These are phyloP conservation scores for Callipepla californica DNA, from an alignment of 2,113 vertebrate species.

Conservation along the genomic window DNA sequence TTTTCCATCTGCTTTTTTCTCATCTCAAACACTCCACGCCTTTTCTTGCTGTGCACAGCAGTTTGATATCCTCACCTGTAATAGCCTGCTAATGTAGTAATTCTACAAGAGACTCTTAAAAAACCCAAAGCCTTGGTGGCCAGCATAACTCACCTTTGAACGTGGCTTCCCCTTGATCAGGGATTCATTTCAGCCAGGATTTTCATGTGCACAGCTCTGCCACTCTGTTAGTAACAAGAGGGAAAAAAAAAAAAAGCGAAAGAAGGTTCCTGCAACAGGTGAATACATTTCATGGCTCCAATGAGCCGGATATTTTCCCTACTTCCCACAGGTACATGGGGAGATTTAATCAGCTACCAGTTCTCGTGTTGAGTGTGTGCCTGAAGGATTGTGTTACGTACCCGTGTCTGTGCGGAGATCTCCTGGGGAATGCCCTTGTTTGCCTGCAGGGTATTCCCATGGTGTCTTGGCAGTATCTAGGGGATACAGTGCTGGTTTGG, in stretches of 20 bases:
- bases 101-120: slow-evolving; percentile 38
- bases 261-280: slow-evolving; percentile 27
- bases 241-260: neutral
- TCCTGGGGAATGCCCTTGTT: neutral
- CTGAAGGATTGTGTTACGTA: neutral
- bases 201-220: slow-evolving; percentile 17
- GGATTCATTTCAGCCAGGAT: slow-evolving; percentile 55
- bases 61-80: slow-evolving; percentile 10
- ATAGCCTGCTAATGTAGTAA: slow-evolving; percentile 15
- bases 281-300: neutral
- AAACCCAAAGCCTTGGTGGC: slow-evolving; percentile 19
- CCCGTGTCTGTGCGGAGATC: neutral
- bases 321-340: neutral
- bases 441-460: neutral
- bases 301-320: neutral
- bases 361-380: neutral
- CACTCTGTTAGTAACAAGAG: neutral
- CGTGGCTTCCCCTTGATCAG: slow-evolving; percentile 18
- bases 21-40: neutral
- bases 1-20: neutral
- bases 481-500: neutral
- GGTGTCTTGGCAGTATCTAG: neutral
- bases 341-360: neutral
- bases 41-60: slow-evolving; percentile 17
- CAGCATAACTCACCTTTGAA: slow-evolving; percentile 50